These are phyloP conservation scores for Pollimyrus isidori DNA, from an alignment of 2,113 vertebrate genomes.

Conservation along the genomic window DNA sequence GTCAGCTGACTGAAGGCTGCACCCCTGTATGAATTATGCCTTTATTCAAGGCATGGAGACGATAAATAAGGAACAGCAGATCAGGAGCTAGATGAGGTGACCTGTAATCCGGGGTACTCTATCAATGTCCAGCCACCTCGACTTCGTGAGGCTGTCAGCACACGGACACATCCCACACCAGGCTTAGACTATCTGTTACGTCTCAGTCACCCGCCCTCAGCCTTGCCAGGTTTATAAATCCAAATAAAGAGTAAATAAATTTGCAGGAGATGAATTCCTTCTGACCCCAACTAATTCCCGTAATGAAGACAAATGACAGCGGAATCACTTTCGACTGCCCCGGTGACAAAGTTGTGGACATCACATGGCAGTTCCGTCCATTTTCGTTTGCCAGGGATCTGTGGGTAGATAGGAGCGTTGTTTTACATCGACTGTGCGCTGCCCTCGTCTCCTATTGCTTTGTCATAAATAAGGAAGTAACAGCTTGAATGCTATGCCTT, in stretches of 20 bases:
- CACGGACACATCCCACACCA: background rate
- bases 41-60: background rate
- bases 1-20: background rate
- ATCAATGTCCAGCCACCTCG: background rate
- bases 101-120: background rate
- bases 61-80: background rate
- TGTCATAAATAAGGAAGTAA: background rate
- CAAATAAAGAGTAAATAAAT: constrained; percentile 14
- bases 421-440: background rate
- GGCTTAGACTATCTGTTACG: background rate
- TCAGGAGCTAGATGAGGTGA: background rate
- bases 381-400: background rate
- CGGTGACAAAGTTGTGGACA: background rate
- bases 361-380: background rate
- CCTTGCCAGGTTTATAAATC: constrained; percentile 15
- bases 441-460: background rate
- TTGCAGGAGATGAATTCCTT: constrained; percentile 11
- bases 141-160: background rate
- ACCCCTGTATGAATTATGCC: background rate
- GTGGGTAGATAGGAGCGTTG: background rate
- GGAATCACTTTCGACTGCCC: background rate
- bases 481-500: background rate
- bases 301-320: constrained; percentile 20
- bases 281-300: constrained; percentile 19
- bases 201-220: background rate